A percentile compares a stretch with the other conserved stretches of the same genome.
Evolutionary conservation across 2,888 invertebrate genomes (phyloP).

Genomic region (Corbicula japonica): DNA sequence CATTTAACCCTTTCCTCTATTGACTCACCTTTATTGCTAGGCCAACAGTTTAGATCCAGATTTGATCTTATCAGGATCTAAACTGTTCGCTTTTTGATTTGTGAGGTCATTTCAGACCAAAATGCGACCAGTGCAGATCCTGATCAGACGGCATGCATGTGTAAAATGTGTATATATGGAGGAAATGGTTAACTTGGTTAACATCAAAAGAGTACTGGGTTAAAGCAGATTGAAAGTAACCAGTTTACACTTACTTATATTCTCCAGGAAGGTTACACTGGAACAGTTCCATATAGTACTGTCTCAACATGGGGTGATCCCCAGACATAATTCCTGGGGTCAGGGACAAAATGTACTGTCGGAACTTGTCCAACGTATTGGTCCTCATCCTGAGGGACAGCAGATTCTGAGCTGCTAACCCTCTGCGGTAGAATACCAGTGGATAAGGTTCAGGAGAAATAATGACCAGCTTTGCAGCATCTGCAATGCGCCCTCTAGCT

Average conservation of each 20-base stretch:
- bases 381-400: constrained; percentile 69
- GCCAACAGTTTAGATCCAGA: no score
- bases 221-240: no score
- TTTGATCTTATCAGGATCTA: no score
- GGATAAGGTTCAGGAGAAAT: constrained; percentile 74
- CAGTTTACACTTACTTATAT: constrained; percentile 62
- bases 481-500: constrained; percentile 58
- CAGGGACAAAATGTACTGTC: constrained; percentile 55
- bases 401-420: constrained; percentile 54
- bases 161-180: no score
- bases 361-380: constrained; percentile 56
- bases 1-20: no score
- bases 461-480: constrained; percentile 62
- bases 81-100: no score
- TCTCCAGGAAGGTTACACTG: constrained; percentile 79
- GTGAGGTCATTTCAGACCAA: no score
- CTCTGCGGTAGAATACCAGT: constrained; percentile 59
- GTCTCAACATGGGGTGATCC: constrained; percentile 71
- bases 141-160: no score
- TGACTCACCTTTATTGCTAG: no score
- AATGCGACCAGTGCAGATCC: no score
- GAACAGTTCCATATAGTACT: constrained; percentile 78
- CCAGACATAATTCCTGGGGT: constrained; percentile 6
- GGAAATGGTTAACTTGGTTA: no score
- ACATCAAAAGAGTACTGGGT: no score